Base-by-base conservation (phyloP, 2,797 vertebrate species). In the Champsocephalus gunnari region DNA sequence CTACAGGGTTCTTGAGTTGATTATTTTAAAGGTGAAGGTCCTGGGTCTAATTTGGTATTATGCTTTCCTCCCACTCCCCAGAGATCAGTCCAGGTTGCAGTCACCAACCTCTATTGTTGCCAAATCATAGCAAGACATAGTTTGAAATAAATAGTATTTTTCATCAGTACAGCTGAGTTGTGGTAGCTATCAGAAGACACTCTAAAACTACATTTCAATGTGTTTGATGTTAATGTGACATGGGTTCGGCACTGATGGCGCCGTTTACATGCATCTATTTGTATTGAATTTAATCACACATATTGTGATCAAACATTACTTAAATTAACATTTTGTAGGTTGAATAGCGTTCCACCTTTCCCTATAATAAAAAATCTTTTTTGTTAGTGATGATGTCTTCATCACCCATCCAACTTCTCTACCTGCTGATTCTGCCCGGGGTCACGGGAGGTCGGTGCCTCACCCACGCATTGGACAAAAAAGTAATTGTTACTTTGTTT, bases 41-140 rank as follows among this genome's bases (percentile, higher is more conserved):
- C 56, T 70, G 59, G 53, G 44, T 78, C 58, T 24, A 66, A 21
- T 47, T 57, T 32, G 4, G 28, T 71, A 49, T 50, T 34, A 24
- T 28, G 21, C 56, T 75, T 79, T 70, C 50, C 73, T 69, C 71
- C 73, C 71, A 66, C 61, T 71, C 76, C 71, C 58, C 48, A 66
- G 80, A 83, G 73, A 65, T 61, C 60, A 43, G 50, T 45, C 21
- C 38, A 41, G 61, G 59, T 80, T 49, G 50, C 53, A 53, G 55
- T 75, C 66, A 57, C 19, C 19, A 19, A 19, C 19, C 19, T 19
- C 19, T 19, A 19, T 16, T 32, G 53, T 44, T 73, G 54, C 63
- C 50, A 76, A 71, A 72, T 71, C 34, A 45, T 28, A 64, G 54
- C 13, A 72, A 60, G n/a, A 50, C 55, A 53, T 79, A 77, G 65